Percentiles rank a stretch among this genome's conserved stretches.
phyloP scores from a whole-genome alignment of 2,113 vertebrate genomes.

The Australoheros scitulus region DNA sequence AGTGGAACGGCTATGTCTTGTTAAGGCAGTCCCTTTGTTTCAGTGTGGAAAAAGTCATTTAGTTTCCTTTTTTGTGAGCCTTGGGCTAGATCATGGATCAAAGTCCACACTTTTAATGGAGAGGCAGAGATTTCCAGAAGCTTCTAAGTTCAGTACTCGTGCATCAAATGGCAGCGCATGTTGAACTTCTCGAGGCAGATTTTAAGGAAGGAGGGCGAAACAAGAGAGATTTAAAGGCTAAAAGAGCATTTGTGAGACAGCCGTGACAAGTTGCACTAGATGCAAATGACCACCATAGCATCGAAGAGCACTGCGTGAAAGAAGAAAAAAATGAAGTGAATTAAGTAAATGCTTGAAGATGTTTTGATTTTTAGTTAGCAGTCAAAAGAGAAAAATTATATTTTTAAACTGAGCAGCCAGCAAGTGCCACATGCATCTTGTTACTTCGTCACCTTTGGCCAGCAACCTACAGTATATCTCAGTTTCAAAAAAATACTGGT shows the following conservation, averaged over 20 bases:
- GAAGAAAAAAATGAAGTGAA: not conserved
- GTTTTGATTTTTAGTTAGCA: not conserved
- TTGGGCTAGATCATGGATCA: slow-evolving; percentile 54
- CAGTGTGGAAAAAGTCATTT: slow-evolving; percentile 58
- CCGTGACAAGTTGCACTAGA: not conserved
- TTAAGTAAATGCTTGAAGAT: not conserved
- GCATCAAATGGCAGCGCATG: slow-evolving; percentile 51
- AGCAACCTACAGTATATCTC: not conserved
- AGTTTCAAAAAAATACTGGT: slow-evolving; percentile 1
- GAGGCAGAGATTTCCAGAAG: slow-evolving; percentile 53
- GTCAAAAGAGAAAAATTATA: not conserved
- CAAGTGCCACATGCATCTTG: not conserved
- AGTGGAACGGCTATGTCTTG: slow-evolving; percentile 54
- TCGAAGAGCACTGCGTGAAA: not conserved
- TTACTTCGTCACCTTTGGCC: slow-evolving; percentile 1
- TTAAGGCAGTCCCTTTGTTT: slow-evolving; percentile 60
- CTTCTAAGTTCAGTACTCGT: slow-evolving; percentile 26
- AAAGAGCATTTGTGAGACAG: slow-evolving; percentile 10
- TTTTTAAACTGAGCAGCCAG: not conserved
- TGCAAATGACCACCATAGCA: not conserved
- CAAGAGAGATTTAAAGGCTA: not conserved
- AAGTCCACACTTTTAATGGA: slow-evolving; percentile 63
- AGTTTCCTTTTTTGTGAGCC: slow-evolving; percentile 31
- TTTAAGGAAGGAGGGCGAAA: slow-evolving; percentile 12
- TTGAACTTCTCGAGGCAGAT: slow-evolving; percentile 6